Percentiles rank a stretch among this genome's conserved stretches.
Evolutionary conservation across 2,888 invertebrate species (phyloP).

Genomic region (Pyrrhosoma nymphula): DNA sequence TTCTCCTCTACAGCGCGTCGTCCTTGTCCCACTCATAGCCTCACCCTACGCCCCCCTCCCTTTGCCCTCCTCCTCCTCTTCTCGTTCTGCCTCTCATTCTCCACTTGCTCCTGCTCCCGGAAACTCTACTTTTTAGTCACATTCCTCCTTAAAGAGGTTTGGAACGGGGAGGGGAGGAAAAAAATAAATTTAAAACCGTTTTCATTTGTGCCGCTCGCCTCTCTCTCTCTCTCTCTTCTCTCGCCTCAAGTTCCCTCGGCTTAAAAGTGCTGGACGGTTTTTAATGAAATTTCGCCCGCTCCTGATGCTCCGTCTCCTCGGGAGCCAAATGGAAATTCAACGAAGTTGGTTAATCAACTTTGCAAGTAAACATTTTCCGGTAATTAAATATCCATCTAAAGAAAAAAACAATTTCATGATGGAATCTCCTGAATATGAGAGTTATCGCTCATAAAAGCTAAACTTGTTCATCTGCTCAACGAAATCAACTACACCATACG

Average conservation of each 20-base stretch:
- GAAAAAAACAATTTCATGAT: not conserved
- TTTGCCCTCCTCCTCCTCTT: not conserved
- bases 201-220: conserved; percentile 25
- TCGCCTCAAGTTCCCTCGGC: not conserved
- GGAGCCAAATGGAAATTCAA: not conserved
- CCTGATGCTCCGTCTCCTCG: not conserved
- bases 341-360: conserved; percentile 25
- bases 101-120: not conserved
- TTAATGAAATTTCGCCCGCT: conserved; percentile 11
- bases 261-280: not conserved
- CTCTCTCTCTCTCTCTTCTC: not conserved
- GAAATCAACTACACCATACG: not conserved
- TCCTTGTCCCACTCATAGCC: too few relatives aligned
- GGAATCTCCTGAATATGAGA: not conserved
- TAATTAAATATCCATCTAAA: conserved; percentile 14
- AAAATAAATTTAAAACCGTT: not conserved
- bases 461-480: not conserved
- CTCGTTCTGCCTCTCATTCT: not conserved
- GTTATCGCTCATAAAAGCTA: not conserved
- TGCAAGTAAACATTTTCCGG: not conserved
- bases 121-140: not conserved
- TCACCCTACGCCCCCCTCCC: not conserved
- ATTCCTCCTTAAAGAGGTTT: not conserved
- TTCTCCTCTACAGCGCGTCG: too few relatives aligned
- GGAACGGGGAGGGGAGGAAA: not conserved